Percentiles rank a stretch among this genome's conserved stretches.
Evolutionary conservation across 2,113 vertebrate genomes (phyloP).

Genomic region (Daphoenositta chrysoptera): DNA sequence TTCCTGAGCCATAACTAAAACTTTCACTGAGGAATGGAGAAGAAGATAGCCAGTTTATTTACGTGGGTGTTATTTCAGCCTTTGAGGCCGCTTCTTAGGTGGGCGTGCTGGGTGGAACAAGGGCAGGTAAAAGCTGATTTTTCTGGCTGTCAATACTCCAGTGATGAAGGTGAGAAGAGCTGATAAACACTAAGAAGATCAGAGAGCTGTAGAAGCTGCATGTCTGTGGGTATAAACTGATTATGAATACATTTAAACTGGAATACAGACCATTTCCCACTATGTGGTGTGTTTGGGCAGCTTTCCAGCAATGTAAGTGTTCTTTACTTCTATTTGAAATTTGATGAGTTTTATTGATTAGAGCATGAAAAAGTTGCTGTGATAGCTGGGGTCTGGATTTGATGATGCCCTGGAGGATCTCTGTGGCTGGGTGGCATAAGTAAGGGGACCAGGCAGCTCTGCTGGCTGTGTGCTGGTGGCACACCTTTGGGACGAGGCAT

Average conservation of each 20-base stretch:
- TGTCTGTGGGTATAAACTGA: neutral
- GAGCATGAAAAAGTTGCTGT: neutral
- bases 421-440: neutral
- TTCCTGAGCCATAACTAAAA: neutral
- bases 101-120: neutral
- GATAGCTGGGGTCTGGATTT: neutral
- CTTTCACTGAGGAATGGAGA: neutral
- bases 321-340: neutral
- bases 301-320: neutral
- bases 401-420: neutral
- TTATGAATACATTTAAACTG: neutral
- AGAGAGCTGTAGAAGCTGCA: neutral
- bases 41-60: neutral
- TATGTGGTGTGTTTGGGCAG: neutral
- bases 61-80: neutral
- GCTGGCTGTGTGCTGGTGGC: neutral
- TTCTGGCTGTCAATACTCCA: neutral
- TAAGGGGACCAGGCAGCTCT: neutral
- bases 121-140: neutral
- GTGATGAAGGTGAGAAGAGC: neutral
- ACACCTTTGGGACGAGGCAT: neutral
- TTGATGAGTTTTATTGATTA: neutral
- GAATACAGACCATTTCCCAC: neutral
- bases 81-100: neutral
- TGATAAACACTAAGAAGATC: neutral